Conservation (phyloP, 2,797 vertebrate genomes). For the Tokudaia muenninki region DNA sequence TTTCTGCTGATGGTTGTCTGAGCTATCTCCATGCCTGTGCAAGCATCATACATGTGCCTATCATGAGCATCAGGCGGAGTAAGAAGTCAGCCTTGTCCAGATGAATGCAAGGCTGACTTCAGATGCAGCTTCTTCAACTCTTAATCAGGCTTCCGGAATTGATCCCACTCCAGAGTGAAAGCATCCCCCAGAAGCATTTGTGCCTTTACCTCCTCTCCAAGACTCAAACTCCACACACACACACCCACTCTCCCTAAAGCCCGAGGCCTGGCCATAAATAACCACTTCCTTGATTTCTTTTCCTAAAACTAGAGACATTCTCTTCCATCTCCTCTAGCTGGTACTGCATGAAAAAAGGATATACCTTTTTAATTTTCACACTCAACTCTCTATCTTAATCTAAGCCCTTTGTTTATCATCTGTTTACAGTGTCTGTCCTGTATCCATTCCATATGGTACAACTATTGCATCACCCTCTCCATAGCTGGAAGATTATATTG, state of each 20-base stretch:
- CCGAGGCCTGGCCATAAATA: not conserved
- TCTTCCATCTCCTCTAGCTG: not conserved
- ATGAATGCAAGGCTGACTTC: not conserved
- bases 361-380: not conserved
- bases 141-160: not conserved
- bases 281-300: slow-evolving; percentile 22
- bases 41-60: rapidly evolving
- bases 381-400: not conserved
- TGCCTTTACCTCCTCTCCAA: not conserved
- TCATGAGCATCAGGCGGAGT: not conserved
- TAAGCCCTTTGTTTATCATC: not conserved
- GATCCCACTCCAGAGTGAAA: not conserved
- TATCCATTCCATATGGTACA: not conserved
- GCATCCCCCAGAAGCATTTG: not conserved
- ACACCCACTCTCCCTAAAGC: not conserved
- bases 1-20: not conserved
- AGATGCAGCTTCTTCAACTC: not conserved
- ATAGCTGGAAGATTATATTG: not conserved
- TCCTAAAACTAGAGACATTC: not conserved
- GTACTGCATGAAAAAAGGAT: not conserved
- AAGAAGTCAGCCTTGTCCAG: not conserved
- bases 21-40: not conserved
- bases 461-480: not conserved
- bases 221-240: not conserved
- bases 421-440: not conserved